Conservation (phyloP, 2,113 vertebrate genomes). For the Hemiscyllium ocellatum region DNA sequence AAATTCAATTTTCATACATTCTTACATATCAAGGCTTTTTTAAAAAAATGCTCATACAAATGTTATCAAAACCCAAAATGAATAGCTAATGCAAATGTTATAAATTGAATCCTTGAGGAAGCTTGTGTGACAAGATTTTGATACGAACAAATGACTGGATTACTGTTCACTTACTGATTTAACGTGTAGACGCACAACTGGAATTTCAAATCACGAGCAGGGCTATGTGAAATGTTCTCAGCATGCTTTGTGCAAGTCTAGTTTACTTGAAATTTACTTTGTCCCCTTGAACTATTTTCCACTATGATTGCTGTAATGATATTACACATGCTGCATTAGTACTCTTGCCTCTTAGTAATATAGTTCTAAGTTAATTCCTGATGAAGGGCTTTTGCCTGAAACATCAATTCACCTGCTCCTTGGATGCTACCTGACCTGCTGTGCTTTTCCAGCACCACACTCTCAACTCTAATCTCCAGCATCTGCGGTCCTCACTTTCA, state of each 20-base stretch:
- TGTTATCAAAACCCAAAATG: neutral
- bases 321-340: no score
- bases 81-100: neutral
- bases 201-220: neutral
- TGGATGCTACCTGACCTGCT: no score
- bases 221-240: neutral
- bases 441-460: no score
- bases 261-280: neutral
- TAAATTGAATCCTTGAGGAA: neutral
- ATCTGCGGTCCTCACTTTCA: no score
- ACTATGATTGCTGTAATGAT: neutral
- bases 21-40: neutral
- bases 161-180: neutral
- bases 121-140: neutral
- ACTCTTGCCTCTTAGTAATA: no score
- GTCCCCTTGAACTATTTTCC: neutral
- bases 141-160: neutral
- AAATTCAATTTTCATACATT: neutral
- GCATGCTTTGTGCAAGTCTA: neutral
- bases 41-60: neutral
- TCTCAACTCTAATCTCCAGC: no score
- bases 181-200: neutral
- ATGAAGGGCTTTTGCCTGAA: no score
- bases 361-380: no score
- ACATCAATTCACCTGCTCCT: no score